Conservation (phyloP, 2,888 invertebrate species). For the Chrysolina oricalcia region DNA sequence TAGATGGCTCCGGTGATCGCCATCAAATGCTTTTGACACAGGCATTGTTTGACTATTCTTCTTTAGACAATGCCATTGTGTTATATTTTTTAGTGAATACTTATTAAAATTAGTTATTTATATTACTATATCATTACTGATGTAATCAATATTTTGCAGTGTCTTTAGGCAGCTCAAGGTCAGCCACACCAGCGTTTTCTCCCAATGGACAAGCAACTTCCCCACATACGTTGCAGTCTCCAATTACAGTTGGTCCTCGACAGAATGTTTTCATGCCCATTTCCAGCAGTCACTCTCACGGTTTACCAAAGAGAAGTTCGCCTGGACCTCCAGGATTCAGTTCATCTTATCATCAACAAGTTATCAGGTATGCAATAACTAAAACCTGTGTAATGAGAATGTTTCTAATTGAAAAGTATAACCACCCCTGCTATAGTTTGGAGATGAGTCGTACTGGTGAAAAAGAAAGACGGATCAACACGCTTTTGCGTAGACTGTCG, state of each 20-base stretch:
- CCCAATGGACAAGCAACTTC: conserved; percentile 82
- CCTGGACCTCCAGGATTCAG: conserved; percentile 69
- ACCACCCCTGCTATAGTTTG: too few species aligned
- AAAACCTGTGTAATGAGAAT: neutral
- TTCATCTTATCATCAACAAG: conserved; percentile 68
- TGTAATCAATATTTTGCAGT: conserved; percentile 74
- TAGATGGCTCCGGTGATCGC: too few species aligned
- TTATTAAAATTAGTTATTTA: too few species aligned
- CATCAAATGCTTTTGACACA: too few species aligned
- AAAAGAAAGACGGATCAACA: too few species aligned
- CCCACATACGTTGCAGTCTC: conserved; percentile 80
- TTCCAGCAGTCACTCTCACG: conserved; percentile 75
- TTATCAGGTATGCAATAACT: conserved; percentile 67
- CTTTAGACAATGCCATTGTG: too few species aligned
- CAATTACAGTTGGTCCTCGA: conserved; percentile 81
- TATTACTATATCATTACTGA: neutral
- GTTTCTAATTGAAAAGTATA: too few species aligned
- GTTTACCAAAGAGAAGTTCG: conserved; percentile 71
- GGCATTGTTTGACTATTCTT: too few species aligned
- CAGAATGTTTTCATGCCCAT: conserved; percentile 96
- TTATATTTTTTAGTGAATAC: too few species aligned
- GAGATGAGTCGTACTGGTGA: too few species aligned
- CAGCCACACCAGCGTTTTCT: conserved; percentile 93
- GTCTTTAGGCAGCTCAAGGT: conserved; percentile 93
- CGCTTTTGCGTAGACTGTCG: too few species aligned